A percentile compares a stretch with the other conserved stretches of the same genome.
phyloP scores from a whole-genome alignment of 1,140 invertebrate species.

The Pinna nobilis region DNA sequence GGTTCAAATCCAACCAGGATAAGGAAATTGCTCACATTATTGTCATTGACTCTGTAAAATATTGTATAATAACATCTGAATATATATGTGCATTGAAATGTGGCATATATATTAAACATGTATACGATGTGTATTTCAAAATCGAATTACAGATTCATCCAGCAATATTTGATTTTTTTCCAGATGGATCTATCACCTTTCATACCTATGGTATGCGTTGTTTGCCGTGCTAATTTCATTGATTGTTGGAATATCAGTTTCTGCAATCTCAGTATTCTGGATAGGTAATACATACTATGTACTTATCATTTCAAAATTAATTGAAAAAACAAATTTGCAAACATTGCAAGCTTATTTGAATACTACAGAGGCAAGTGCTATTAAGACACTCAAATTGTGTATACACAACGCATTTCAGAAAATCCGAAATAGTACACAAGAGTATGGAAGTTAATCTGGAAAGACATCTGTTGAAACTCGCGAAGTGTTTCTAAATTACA shows the following conservation, averaged over 20 bases:
- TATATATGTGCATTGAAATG: not conserved
- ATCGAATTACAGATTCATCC: no score
- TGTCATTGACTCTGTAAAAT: conserved; percentile 5
- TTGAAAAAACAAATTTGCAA: not conserved
- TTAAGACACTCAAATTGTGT: no score
- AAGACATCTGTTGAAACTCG: no score
- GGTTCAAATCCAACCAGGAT: no score
- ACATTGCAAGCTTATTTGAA: no score
- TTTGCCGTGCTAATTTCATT: conserved; percentile 50
- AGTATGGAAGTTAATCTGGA: no score
- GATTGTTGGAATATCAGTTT: conserved; percentile 40
- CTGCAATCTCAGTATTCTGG: conserved; percentile 31
- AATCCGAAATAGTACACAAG: no score
- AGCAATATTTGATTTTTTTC: conserved; percentile 17
- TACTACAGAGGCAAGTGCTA: no score
- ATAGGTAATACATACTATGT: conserved; percentile 33
- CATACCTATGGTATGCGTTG: conserved; percentile 54
- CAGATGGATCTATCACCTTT: conserved; percentile 58
- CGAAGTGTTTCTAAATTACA: no score
- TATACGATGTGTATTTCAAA: no score
- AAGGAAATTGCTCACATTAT: conserved; percentile 10
- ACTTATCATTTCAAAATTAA: not conserved
- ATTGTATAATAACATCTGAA: conserved; percentile 27
- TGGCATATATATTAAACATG: not conserved
- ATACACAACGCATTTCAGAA: no score